Percentiles rank a stretch among this genome's conserved stretches.
phyloP scores from a whole-genome alignment of 2,888 invertebrate species.

The Aethes cnicana region DNA sequence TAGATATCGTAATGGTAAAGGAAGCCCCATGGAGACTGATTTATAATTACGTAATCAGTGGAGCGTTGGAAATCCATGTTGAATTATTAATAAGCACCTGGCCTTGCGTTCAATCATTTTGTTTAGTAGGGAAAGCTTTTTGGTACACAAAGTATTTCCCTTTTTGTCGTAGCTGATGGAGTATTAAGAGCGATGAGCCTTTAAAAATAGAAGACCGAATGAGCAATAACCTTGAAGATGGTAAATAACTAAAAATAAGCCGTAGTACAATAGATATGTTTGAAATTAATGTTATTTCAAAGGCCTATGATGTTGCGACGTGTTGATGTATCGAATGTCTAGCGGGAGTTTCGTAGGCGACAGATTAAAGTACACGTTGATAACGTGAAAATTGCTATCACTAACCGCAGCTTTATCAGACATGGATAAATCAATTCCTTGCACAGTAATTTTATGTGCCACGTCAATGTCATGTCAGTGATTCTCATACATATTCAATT shows the following conservation, averaged over 20 bases:
- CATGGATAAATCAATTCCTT: conserved; percentile 2
- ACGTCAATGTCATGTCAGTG: no score
- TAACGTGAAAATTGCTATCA: conserved; percentile 4
- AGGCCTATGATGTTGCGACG: no score
- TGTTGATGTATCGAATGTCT: not conserved
- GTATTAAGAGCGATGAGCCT: not conserved
- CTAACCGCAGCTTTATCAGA: not conserved
- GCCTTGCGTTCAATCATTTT: not conserved
- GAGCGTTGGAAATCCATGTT: not conserved
- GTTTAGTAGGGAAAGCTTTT: no score
- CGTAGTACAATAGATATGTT: no score
- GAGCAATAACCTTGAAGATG: no score
- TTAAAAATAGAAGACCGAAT: not conserved
- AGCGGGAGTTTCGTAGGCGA: not conserved
- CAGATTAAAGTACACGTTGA: conserved; percentile 6
- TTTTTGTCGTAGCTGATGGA: no score
- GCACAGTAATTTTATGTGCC: not conserved
- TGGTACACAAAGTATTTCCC: no score
- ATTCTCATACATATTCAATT: no score
- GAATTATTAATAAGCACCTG: conserved; percentile 1
- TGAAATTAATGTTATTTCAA: no score
- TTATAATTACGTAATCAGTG: not conserved
- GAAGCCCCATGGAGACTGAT: conserved; percentile 2
- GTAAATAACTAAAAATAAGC: no score
- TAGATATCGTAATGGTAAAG: not conserved